Evolutionary conservation across 2,888 invertebrate genomes (phyloP).

Genomic region (Nomada lathburiana): DNA sequence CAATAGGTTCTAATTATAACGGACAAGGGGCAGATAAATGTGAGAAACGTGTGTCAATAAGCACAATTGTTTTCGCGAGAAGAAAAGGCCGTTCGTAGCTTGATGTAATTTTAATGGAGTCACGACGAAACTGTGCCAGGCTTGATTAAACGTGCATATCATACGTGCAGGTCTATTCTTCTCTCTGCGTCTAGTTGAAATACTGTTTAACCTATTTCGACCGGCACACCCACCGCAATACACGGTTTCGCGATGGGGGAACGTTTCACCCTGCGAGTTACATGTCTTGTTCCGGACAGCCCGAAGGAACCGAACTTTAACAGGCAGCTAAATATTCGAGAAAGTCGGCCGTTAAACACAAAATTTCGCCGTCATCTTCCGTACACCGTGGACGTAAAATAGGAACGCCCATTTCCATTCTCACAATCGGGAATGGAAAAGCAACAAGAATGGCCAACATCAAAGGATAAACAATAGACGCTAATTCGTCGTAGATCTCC

Average conservation of each 20-base stretch:
- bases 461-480: slow-evolving; percentile 21
- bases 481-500: slow-evolving; percentile 32
- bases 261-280: slow-evolving; percentile 18
- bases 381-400: too few species aligned
- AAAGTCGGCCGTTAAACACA: too few species aligned
- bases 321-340: too few species aligned
- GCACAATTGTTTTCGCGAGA: background rate
- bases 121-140: background rate
- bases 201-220: background rate
- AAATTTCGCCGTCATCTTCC: too few species aligned
- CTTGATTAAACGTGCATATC: background rate
- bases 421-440: background rate
- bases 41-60: background rate
- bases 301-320: background rate
- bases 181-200: too few species aligned
- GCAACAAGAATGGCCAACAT: background rate
- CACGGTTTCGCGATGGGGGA: background rate
- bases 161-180: background rate
- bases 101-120: background rate
- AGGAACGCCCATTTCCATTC: too few species aligned
- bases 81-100: background rate
- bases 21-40: background rate
- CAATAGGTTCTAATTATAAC: background rate
- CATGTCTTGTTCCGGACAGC: background rate
- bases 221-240: background rate